Percentiles rank a stretch among this genome's conserved stretches.
Conservation (phyloP, 2,888 invertebrate genomes). For the Hofmannophila pseudospretella region DNA sequence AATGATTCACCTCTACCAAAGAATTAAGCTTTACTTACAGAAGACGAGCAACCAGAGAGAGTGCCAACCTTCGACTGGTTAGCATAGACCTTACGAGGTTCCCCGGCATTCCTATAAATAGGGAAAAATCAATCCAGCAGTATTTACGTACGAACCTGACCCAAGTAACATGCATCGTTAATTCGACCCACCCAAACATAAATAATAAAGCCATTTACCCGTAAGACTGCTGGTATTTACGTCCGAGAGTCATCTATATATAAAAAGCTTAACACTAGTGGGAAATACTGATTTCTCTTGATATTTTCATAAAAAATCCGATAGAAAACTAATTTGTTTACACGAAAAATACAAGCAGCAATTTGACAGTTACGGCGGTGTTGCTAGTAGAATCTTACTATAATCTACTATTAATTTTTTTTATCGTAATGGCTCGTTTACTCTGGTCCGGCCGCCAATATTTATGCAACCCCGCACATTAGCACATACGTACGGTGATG, state of each 20-base stretch:
- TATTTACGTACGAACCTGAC: constrained; percentile 49
- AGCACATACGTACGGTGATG: too few species aligned
- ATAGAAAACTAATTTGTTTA: neutral
- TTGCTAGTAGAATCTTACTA: too few species aligned
- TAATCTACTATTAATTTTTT: too few species aligned
- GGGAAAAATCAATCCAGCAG: constrained; percentile 67
- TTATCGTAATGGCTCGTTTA: too few species aligned
- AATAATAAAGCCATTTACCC: constrained; percentile 66
- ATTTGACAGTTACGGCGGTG: neutral
- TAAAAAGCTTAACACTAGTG: constrained; percentile 12
- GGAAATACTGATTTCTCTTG: neutral
- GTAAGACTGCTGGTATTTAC: constrained; percentile 73
- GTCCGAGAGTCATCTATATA: constrained; percentile 70
- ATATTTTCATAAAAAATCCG: neutral
- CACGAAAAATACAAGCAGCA: too few species aligned
- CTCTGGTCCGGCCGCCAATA: too few species aligned
- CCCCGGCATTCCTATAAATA: constrained; percentile 77
- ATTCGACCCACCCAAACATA: constrained; percentile 36
- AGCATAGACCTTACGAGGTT: constrained; percentile 70
- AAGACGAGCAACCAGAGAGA: constrained; percentile 83
- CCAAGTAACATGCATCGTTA: constrained; percentile 59
- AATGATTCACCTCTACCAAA: neutral
- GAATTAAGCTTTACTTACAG: constrained; percentile 68
- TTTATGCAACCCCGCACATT: too few species aligned
- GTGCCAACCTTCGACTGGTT: constrained; percentile 81